Evolutionary conservation across 1,140 invertebrate species (phyloP), one percentile per base, ranked within the genome.

Genomic region (Neodiprion fabricii): DNA sequence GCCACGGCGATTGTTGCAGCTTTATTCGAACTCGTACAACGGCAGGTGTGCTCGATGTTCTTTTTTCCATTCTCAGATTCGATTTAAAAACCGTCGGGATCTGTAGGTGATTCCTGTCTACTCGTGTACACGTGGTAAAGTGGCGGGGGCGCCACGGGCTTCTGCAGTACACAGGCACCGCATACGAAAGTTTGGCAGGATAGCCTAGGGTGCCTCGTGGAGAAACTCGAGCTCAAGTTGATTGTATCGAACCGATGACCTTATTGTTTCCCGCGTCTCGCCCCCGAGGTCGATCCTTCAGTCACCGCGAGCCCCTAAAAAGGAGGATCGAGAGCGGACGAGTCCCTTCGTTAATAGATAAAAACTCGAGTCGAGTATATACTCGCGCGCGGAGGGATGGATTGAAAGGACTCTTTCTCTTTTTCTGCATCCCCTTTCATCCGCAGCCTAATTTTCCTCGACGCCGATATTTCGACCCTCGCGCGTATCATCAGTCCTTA

Each of bases 341-440:
- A 61, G n/a, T 17, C 53, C 53, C 53, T 61, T 61, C 53, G 53
- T 61, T 61, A 61, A 61, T 61, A 61, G 53, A 61, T 61, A 61
- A 61, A 61, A 61, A 9, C 53, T 61, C 11, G n/a, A 61, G 53
- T 61, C 5, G 8, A 61, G 28, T 40, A 40, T 40, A 40, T 40
- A 61, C 53, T 61, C n/a, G 53, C 53, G 53, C 4, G 28, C 28
- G 2, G 28, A 40, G 28, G 28, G 53, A 61, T 61, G 53, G 8
- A 61, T 61, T 14, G n/a, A 61, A 40, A 17, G n/a, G 53, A 8
- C n/a, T 61, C n/a, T 17, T 61, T 61, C 9, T 0, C 9, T 17
- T 17, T 61, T 61, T 40, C 28, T 40, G 28, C 28, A 40, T 40
- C 28, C 28, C 28, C 28, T 40, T 40, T 40, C 28, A 40, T 40